Conservation (phyloP, 2,888 invertebrate genomes). For the Lithophane ornitopus region DNA sequence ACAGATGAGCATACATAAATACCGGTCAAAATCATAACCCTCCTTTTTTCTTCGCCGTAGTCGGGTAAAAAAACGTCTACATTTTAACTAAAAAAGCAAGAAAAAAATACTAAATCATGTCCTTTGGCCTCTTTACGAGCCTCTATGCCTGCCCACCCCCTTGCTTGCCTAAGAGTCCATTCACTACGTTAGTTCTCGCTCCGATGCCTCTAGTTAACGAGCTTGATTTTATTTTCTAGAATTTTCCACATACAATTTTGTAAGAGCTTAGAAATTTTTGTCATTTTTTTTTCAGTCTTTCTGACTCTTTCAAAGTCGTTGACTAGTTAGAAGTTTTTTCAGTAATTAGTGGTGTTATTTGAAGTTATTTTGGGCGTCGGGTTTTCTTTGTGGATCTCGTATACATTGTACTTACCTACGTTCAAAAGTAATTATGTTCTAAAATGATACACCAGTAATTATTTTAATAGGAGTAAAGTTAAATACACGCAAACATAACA, state of each 20-base stretch:
- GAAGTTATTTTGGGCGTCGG: background rate
- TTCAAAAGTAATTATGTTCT: background rate
- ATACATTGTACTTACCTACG: background rate
- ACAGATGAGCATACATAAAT: too few relatives aligned
- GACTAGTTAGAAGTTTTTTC: slow-evolving; percentile 1
- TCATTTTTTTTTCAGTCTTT: slow-evolving; percentile 30
- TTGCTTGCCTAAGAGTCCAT: slow-evolving; percentile 72
- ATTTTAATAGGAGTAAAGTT: background rate
- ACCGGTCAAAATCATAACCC: too few relatives aligned
- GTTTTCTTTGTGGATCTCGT: background rate
- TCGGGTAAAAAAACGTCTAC: background rate
- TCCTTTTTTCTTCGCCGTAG: too few relatives aligned
- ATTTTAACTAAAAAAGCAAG: background rate
- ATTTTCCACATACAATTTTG: slow-evolving; percentile 63
- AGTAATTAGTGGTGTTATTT: slow-evolving; percentile 24
- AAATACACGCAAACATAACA: background rate
- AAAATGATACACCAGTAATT: background rate
- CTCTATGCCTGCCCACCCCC: slow-evolving; percentile 16
- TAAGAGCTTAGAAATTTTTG: slow-evolving; percentile 28
- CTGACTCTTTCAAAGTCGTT: slow-evolving; percentile 25
- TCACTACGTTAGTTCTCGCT: slow-evolving; percentile 78
- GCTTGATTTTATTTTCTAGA: slow-evolving; percentile 78
- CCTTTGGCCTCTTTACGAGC: slow-evolving; percentile 34
- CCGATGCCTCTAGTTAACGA: slow-evolving; percentile 85
- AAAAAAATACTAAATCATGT: slow-evolving; percentile 15